A percentile compares a stretch with the other conserved stretches of the same genome.
Evolutionary conservation across 2,888 invertebrate genomes (phyloP).

Genomic region (Pristionchus maxplancki): DNA sequence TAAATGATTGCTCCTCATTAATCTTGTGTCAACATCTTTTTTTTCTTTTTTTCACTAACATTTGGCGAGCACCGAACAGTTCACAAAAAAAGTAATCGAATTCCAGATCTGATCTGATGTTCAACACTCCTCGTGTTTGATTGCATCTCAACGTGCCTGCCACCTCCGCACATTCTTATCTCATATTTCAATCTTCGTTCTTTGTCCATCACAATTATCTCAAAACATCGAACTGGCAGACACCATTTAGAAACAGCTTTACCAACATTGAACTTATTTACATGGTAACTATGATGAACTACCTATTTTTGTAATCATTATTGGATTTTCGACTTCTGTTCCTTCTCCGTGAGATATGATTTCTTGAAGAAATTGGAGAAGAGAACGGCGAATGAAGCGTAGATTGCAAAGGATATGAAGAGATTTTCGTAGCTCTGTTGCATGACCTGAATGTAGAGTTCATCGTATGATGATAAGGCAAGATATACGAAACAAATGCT

Average conservation of each 20-base stretch:
- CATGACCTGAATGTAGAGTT: slow-evolving; percentile 59
- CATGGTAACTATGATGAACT: too few species aligned
- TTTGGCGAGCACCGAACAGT: background rate
- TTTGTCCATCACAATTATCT: background rate
- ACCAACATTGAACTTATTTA: too few species aligned
- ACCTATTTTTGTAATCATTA: background rate
- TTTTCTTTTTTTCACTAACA: too few species aligned
- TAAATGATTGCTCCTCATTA: too few species aligned
- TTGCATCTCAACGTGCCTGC: background rate
- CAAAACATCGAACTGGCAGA: background rate
- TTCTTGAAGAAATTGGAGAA: slow-evolving; percentile 74
- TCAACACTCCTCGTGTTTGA: background rate
- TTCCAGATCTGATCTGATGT: background rate
- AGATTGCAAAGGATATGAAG: slow-evolving; percentile 71
- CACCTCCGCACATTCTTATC: background rate
- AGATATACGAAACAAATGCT: background rate
- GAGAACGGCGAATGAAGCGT: slow-evolving; percentile 72
- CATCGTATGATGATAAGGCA: too few species aligned
- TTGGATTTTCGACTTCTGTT: slow-evolving; percentile 52
- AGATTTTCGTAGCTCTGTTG: slow-evolving; percentile 74
- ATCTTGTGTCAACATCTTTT: background rate
- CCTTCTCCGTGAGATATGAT: slow-evolving; percentile 69
- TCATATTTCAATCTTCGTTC: background rate
- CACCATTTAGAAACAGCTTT: too few species aligned
- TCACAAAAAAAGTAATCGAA: too few species aligned